Evolutionary conservation across 2,888 invertebrate species (phyloP), one percentile per base, ranked within the genome.

Genomic region (Linyphia triangularis): DNA sequence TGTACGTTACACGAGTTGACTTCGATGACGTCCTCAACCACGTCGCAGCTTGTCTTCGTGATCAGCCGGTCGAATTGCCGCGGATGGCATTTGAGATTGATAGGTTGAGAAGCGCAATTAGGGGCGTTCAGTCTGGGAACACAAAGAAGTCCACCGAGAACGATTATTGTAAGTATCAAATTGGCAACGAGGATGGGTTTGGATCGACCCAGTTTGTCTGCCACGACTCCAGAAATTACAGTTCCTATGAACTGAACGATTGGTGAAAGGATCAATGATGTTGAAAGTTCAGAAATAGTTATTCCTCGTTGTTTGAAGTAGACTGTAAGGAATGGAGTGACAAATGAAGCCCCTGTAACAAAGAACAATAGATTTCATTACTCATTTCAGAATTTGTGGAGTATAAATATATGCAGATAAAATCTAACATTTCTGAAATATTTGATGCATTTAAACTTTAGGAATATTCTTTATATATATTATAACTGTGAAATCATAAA

Each of bases 271-370:
- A 97, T 94, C 93, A 97, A 97, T 91, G 97, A 96, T 92, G 96
- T 95, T 77, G 96, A 96, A 89, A 97, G 96, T 94, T 97, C 96
- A 91, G 96, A 95, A 90, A 97, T 95, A 67, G 96, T 96, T 86
- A 97, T 94, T 86, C 97, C 97, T 92, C 97, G 95, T 92, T 96
- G 95, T 93, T 96, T 96, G 97, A 97, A 97, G 93, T 97, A 97
- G 91, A 97, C 95, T 3, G 97, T 96, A 91, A 97, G 93, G 92
- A 97, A 97, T 0, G 97, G 97, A 85, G 97, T 93, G 75, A 97
- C 94, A 9, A 96, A 96, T 75, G 97, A 96, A 51, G 96, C 96
- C 73, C 96, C 97, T 96, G 92, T 24, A 78, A 79, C 10, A 24
- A 77, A 22, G 7, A 28, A 28, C 26, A 59, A 59, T 10, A 59